Evolutionary conservation across 2,888 invertebrate genomes (phyloP), one percentile per base, ranked within the genome.

Genomic region (Parthenolecanium corni): DNA sequence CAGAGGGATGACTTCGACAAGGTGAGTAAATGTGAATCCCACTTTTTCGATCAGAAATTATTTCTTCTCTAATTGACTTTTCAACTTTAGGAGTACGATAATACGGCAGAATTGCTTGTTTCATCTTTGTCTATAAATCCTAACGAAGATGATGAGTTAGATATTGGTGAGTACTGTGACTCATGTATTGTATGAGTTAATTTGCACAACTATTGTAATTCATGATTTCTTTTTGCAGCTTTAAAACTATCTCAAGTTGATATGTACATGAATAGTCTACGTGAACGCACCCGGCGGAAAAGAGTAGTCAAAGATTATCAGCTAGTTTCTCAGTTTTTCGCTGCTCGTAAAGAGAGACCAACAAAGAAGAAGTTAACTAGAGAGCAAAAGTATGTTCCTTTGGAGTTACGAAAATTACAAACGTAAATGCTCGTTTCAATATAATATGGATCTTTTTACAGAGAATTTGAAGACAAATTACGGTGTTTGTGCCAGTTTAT

Each of bases 1-100:
- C 87, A 90, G 72, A 80, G 95, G 72, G 95, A 95, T 79, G 94
- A 95, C 73, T 96, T 93, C 78, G 95, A 95, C 77, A 81, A 89
- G 74, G 89, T 89, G 75, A 71, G 4, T 9, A 9, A 31, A 31
- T 31, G 31, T 31, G 4, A 31, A 31, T 31, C 9, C 9, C 31
- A 31, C 9, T 6, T 31, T 31, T 31, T 31, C 31, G 20, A 20
- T n/a, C 51, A 14, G 51, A 18, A 20, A 6, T 9, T 3, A 31
- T 31, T 31, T 31, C 31, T 21, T 9, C 31, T 31, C 31, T 31
- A 31, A 9, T 47, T 44, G 36, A n/a, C 24, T 62, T 51, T 6
- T 46, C 51, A 31, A 67, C 75, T 77, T 52, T 71, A 89, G 87
- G 95, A 96, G 74, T 93, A 88, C 75, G 93, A 95, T 72, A 82